These are phyloP conservation scores for Chaenodraco wilsoni DNA, from an alignment of 2,797 vertebrate species.

Conservation along the genomic window DNA sequence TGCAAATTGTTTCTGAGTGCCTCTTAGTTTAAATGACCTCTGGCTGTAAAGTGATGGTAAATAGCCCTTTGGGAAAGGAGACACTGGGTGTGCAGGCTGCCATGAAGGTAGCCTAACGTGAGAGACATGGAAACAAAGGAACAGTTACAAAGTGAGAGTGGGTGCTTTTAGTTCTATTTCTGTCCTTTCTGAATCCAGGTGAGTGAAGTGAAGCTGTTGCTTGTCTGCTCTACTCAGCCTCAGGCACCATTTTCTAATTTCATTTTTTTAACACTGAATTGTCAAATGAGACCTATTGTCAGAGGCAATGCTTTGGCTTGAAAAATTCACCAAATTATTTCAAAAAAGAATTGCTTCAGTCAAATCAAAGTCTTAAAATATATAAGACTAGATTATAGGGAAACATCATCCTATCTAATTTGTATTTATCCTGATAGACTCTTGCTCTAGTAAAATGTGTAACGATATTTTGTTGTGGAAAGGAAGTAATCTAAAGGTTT, in stretches of 20 bases:
- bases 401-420: constrained; percentile 42
- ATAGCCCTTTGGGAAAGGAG: constrained; percentile 56
- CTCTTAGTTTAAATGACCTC: constrained; percentile 35
- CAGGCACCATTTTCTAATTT: constrained; percentile 69
- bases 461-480: constrained; percentile 44
- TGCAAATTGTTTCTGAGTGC: constrained; percentile 1
- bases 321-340: constrained; percentile 65
- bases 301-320: constrained; percentile 55
- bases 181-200: constrained; percentile 82
- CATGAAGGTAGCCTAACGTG: constrained; percentile 60
- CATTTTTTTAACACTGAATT: constrained; percentile 62
- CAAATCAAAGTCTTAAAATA: constrained; percentile 40
- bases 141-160: constrained; percentile 80
- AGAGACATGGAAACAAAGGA: constrained; percentile 76
- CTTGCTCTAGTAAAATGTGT: constrained; percentile 38
- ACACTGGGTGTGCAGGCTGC: constrained; percentile 46
- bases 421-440: constrained; percentile 34
- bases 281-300: constrained; percentile 70
- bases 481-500: constrained; percentile 60
- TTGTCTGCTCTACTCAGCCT: constrained; percentile 80
- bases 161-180: constrained; percentile 85
- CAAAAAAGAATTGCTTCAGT: constrained; percentile 61
- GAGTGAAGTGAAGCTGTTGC: constrained; percentile 80
- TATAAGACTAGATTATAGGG: constrained; percentile 38
- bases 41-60: constrained; percentile 52